Evolutionary conservation across 1,140 invertebrate genomes (phyloP), one percentile per base, ranked within the genome.

Genomic region (Ceratitis capitata): DNA sequence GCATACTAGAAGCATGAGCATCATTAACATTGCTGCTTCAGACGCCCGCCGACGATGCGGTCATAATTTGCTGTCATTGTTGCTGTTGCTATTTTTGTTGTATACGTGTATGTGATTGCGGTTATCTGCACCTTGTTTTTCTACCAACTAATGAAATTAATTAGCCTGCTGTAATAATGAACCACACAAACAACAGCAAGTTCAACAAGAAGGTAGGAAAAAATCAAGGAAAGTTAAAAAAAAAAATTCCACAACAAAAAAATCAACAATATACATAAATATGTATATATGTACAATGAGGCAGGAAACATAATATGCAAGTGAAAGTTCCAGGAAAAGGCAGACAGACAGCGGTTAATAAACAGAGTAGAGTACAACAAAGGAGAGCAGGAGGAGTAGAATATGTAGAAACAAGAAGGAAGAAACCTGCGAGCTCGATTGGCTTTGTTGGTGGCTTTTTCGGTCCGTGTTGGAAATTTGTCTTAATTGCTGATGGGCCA

Each of bases 141-240:
- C 64, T 51, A 16, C 49, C 49, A 51, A 19, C 84, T 82, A 85
- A 85, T 85, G 78, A 85, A 85, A 85, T 85, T 85, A 85, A 85
- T 85, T 85, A 85, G 84, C 84, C 84, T 78, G 35, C 49, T 82
- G 69, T 82, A 82, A 82, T 39, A 85, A 85, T 85, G 84, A 82
- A 85, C 84, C 35, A 49, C 53, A 84, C 56, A 69, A 45, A 84
- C 56, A 69, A 45, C 6, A 45, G 12, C 84, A 84, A 39, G 9
- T 14, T 7, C 32, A 23, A n/a, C 26, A 29, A 3, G 14, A 3
- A n/a, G 3, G 69, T 19, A 74, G 16, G 69, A 16, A 45, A 74
- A 74, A 6, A 19, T 12, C 69, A 61, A 61, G 29, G n/a, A n/a
- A n/a, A n/a, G n/a, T n/a, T 4, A 61, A 61, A 29, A n/a, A 78